Evolutionary conservation across 2,113 vertebrate genomes (phyloP).

Genomic region (Siniperca chuatsi): DNA sequence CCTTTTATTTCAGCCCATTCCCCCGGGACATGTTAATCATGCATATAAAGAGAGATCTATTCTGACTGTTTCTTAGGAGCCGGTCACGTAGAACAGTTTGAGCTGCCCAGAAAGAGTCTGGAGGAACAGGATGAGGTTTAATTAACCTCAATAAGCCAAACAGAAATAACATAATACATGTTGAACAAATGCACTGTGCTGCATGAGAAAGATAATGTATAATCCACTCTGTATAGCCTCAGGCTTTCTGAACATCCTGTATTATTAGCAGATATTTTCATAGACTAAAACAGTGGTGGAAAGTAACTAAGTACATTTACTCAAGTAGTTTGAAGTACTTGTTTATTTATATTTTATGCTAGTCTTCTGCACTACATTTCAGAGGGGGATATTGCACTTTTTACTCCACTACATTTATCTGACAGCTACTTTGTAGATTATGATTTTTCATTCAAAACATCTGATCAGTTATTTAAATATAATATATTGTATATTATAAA

Average conservation of each 20-base stretch:
- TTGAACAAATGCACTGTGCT: slow-evolving; percentile 4
- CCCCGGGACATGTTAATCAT: slow-evolving; percentile 53
- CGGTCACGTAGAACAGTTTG: slow-evolving; percentile 10
- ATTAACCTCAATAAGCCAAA: slow-evolving; percentile 5
- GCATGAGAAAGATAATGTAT: neutral
- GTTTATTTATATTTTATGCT: neutral
- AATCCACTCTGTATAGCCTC: neutral
- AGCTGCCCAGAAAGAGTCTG: slow-evolving; percentile 27
- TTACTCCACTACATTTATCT: neutral
- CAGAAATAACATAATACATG: neutral
- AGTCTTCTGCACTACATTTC: neutral
- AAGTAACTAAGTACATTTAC: neutral
- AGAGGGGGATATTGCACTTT: neutral
- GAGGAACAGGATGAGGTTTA: slow-evolving; percentile 18
- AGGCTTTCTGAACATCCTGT: neutral
- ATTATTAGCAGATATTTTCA: neutral
- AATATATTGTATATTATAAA: neutral
- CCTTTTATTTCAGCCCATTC: slow-evolving; percentile 46
- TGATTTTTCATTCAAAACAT: neutral
- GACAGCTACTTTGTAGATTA: neutral
- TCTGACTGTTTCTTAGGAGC: slow-evolving; percentile 40
- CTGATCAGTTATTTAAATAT: neutral
- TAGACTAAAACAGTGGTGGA: neutral
- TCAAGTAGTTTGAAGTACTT: neutral
- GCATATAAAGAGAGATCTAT: slow-evolving; percentile 34